A percentile compares a stretch with the other conserved stretches of the same genome.
phyloP scores from a whole-genome alignment of 2,113 vertebrate genomes.

The Cygnus buccinator region DNA sequence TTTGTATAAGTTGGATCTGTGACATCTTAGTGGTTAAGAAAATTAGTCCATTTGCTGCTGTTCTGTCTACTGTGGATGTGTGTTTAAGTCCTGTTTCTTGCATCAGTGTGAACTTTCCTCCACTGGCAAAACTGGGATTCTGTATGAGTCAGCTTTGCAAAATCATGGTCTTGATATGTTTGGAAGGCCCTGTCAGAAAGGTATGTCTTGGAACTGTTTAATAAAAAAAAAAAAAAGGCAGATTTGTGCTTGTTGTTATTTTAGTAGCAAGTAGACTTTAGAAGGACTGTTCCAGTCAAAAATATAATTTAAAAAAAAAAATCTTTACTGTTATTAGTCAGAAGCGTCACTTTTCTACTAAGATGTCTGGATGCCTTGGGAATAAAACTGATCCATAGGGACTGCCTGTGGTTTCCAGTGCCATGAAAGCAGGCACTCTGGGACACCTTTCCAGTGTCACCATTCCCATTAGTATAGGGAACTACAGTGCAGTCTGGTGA shows the following conservation, averaged over 20 bases:
- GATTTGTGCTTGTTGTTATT: not conserved
- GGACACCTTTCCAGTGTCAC: not conserved
- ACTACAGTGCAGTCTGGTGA: not conserved
- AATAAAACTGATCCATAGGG: not conserved
- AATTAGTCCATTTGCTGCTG: not conserved
- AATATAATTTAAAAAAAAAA: fast-evolving
- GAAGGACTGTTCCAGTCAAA: not conserved
- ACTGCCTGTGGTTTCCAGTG: not conserved
- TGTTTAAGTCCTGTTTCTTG: not conserved
- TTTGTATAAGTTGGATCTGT: not conserved
- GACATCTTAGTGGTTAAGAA: not conserved
- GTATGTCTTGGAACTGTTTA: not conserved
- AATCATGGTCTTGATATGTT: not conserved
- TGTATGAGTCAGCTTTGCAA: not conserved
- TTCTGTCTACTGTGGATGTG: not conserved
- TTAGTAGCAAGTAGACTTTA: not conserved
- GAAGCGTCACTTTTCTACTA: not conserved
- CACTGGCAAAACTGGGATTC: not conserved
- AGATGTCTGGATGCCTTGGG: not conserved
- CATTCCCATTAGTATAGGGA: not conserved
- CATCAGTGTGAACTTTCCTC: not conserved
- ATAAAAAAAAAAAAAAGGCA: not conserved
- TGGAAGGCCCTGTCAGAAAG: not conserved
- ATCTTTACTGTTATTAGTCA: not conserved
- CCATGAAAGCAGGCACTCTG: not conserved